Evolutionary conservation across 2,888 invertebrate species (phyloP).

Genomic region (Congeria kusceri): DNA sequence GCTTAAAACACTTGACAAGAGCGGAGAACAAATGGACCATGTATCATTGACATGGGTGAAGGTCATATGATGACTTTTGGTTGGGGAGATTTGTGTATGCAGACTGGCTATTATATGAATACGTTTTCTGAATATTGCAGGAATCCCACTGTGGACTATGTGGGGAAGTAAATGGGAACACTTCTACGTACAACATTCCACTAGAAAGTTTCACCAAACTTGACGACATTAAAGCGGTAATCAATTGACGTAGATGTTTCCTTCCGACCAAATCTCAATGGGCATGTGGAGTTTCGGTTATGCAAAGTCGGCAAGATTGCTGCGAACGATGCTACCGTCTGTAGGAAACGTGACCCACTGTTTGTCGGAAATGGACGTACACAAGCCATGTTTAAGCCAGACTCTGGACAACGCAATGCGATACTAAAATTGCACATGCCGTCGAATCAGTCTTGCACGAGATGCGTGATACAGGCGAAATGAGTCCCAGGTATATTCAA

Average conservation of each 20-base stretch:
- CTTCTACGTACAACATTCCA: neutral
- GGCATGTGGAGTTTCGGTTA: neutral
- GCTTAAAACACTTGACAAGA: too few species aligned
- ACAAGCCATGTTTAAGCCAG: neutral
- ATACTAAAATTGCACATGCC: neutral
- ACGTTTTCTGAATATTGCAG: neutral
- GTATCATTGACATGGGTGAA: too few species aligned
- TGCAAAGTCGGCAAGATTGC: neutral
- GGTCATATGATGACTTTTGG: too few species aligned
- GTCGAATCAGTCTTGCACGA: neutral
- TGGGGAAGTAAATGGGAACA: neutral
- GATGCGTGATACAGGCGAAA: slow-evolving; percentile 4
- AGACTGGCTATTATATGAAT: too few species aligned
- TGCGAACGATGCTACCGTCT: neutral
- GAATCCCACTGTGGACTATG: neutral
- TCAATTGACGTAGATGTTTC: neutral
- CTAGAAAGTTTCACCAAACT: neutral
- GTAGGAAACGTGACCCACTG: neutral
- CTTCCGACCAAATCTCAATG: neutral
- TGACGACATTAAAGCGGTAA: neutral
- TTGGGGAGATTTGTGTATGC: too few species aligned
- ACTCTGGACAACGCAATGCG: neutral
- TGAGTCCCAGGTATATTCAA: neutral
- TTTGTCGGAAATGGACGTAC: neutral
- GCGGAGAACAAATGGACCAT: too few species aligned